Evolutionary conservation across 1,140 invertebrate species (phyloP), one percentile per base, ranked within the genome.

Genomic region (Stegodyphus mimosarum): DNA sequence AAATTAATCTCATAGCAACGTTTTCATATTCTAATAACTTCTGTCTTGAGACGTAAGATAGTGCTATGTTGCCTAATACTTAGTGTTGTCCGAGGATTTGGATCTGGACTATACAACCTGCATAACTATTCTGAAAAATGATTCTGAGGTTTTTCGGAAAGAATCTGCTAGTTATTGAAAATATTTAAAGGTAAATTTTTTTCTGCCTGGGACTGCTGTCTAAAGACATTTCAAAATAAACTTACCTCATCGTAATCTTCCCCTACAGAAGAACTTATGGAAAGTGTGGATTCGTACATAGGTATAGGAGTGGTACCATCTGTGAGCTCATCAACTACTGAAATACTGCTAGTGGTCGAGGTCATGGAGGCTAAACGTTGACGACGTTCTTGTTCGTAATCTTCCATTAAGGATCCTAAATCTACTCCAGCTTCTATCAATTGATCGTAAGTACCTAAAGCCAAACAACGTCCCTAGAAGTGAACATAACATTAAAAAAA

Each of bases 361-460:
- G 69, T 67, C 78, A 83, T 83, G 7, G 83, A 86, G 15, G 74
- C 75, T 7, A 86, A 75, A 10, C 83, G 18, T 49, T 83, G 73
- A 6, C 79, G 69, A 17, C 67, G 50, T 33, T 64, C 79, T 0
- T 83, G 55, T 13, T 83, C 86, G 18, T 81, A 72, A 55, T 83
- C 78, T 66, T 87, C 87, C 79, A 86, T 81, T n/a, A 86, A 15
- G n/a, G 83, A 80, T 7, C 81, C 87, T 18, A 88, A 71, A 75
- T 88, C 88, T 1, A 87, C 75, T 9, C 88, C 88, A 6, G 77
- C 17, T 33, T 81, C 80, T 7, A 76, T 75, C 51, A 88, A 60
- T 18, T 88, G 53, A 6, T 86, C 18, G 53, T 87, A 89, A n/a
- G 72, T 67, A 6, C 88, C 88, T 15, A 85, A 73, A 17, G 83